Base-by-base conservation (phyloP, 35 echinoderm and acorn worm species). In the Chiridota heheva region DNA sequence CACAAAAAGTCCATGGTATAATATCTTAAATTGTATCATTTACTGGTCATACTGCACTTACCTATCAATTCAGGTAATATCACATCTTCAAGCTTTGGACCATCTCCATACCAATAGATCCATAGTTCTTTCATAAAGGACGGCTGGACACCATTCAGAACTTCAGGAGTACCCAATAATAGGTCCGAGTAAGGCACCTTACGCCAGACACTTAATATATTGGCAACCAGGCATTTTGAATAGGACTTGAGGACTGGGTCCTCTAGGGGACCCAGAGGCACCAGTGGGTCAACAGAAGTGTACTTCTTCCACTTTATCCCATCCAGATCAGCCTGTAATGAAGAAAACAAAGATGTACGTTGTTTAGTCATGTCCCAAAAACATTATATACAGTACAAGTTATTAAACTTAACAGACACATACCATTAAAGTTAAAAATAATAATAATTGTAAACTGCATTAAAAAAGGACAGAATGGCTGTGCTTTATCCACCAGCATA, bases 61-160 rank as follows among this genome's bases (percentile, higher is more conserved):
- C 94, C 89, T 91, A 87, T 87, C 7, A 97, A 69, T 39, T 97
- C 94, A 15, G 84, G 40, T 44, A 69, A 82, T 2, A 97, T 87
- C 28, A 91, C n/a, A 12, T 85, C 85, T 32, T 83, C 84, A 65
- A 91, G 85, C 71, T 91, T 88, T 17, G 94, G 94, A 30, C 91
- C 94, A 73, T 97, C 94, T 36, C 94, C 94, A 53, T 97, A 97
- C 94, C 94, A 97, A 42, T 88, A 97, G 6, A 97, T 87, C 94
- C 94, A 97, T 40, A 97, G 56, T 61, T 97, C 94, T 56, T 91
- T 91, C 4, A 65, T 65, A 40, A 62, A 38, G 69, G 69, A 1
- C 44, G 55, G 65, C 67, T 74, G 17, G 72, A 40, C 10, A 38
- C 26, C 18, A 62, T 46, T 7, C 36, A 43, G 57, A 53, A 41